Percentiles rank a stretch among this genome's conserved stretches.
Evolutionary conservation across 2,113 vertebrate species (phyloP).

Genomic region (Anoura caudifer): DNA sequence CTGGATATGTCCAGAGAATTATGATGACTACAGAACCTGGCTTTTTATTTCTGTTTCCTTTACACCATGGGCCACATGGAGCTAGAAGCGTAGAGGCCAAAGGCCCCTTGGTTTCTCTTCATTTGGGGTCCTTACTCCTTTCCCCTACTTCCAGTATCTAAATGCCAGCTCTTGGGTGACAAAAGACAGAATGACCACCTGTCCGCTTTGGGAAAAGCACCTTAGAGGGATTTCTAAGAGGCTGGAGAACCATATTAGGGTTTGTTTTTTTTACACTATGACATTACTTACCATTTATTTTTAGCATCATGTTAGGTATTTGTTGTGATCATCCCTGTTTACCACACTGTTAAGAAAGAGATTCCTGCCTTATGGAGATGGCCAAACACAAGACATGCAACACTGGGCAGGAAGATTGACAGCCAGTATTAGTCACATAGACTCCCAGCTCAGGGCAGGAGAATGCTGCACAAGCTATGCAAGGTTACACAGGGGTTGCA

Average conservation of each 20-base stretch:
- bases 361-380: background rate
- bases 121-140: background rate
- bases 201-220: background rate
- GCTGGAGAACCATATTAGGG: background rate
- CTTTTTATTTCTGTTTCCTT: background rate
- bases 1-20: background rate
- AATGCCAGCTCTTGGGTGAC: background rate
- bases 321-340: background rate
- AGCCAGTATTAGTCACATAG: no score
- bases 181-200: background rate
- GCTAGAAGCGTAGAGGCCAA: background rate
- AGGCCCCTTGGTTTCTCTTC: background rate
- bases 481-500: background rate
- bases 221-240: background rate
- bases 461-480: fast-evolving
- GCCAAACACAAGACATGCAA: background rate
- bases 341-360: background rate
- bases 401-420: fast-evolving
- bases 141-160: background rate
- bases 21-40: background rate
- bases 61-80: background rate
- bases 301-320: background rate
- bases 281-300: background rate
- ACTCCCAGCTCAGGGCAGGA: background rate
- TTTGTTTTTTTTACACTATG: background rate